Evolutionary conservation across 2,113 vertebrate genomes (phyloP), one percentile per base, ranked within the genome.

Genomic region (Typhlomys cinereus): DNA sequence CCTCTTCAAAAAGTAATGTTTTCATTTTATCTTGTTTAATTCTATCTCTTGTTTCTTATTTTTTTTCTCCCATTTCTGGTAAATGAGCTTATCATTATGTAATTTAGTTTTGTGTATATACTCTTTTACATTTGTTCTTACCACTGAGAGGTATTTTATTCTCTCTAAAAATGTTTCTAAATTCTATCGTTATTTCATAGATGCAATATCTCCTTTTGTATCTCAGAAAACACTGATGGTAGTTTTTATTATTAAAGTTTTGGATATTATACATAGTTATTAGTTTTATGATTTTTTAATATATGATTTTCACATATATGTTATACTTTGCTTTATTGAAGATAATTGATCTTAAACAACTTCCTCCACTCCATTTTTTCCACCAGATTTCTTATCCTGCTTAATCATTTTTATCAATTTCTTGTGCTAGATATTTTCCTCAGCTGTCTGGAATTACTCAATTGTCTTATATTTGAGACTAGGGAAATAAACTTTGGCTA

Each of bases 391-490:
- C 6, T 62, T 71, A 78, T 69, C 20, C 27, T 67, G 0, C 88
- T 91, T 92, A 34, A 81, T 89, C 70, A 59, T 79, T 82, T 78
- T 92, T 10, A 71, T 76, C 44, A 62, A 10, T 41, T 87, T 79
- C 34, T 74, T 25, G 31, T 36, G 5, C 64, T 36, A 83, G 46
- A 61, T 79, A 25, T 52, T 91, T 94, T 78, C 36, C 48, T 67
- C 36, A 41, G 20, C 59, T 62, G 20, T 50, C 21, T 87, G 46
- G 17, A 69, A 41, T 50, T 39, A 86, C n/a, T 59, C 15, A 34
- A 18, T 87, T 75, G 46, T 84, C 36, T 89, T 59, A 36, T 48
- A 64, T 89, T 89, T 7, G 67, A 75, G 75, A 62, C 7, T 80
- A 2, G 9, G 4, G 6, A 14, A 76, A 57, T 57, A 44, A 93